phyloP scores from a whole-genome alignment of 2,888 invertebrate genomes.

The Chrysolina oricalcia region DNA sequence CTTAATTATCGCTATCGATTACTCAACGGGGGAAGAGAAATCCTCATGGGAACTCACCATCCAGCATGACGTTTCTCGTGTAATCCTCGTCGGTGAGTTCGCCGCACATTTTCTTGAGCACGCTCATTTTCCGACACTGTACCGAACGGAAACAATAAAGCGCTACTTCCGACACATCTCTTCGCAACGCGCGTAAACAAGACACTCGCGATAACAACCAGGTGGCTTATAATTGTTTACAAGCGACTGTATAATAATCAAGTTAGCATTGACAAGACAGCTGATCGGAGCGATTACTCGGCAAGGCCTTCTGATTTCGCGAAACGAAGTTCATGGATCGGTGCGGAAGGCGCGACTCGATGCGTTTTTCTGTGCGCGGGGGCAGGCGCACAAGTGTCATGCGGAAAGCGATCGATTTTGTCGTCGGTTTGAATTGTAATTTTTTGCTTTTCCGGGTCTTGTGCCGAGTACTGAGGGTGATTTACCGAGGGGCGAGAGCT shows the following conservation, averaged over 20 bases:
- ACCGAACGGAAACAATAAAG: neutral
- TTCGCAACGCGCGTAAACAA: neutral
- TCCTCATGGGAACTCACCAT: conserved; percentile 60
- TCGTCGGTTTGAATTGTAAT: neutral
- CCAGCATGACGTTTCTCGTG: conserved; percentile 66
- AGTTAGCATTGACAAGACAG: conserved; percentile 51
- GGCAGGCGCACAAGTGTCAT: neutral
- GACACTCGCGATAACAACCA: neutral
- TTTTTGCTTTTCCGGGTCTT: neutral
- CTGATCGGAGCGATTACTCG: conserved; percentile 52
- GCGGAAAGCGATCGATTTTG: conserved; percentile 11
- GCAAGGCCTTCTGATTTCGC: conserved; percentile 53
- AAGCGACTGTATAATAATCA: conserved; percentile 32
- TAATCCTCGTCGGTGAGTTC: conserved; percentile 64
- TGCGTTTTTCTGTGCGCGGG: conserved; percentile 7
- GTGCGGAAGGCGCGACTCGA: conserved; percentile 28
- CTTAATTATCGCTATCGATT: neutral
- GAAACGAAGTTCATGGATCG: conserved; percentile 53
- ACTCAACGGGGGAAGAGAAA: neutral
- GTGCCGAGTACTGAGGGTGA: neutral
- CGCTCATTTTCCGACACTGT: conserved; percentile 59
- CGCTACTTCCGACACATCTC: conserved; percentile 17
- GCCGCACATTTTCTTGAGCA: conserved; percentile 56
- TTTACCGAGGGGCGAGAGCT: too few relatives aligned
- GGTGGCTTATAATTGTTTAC: conserved; percentile 21